These are phyloP conservation scores for Drosophila monieri DNA, from an alignment of 2,888 invertebrate species.

Conservation along the genomic window DNA sequence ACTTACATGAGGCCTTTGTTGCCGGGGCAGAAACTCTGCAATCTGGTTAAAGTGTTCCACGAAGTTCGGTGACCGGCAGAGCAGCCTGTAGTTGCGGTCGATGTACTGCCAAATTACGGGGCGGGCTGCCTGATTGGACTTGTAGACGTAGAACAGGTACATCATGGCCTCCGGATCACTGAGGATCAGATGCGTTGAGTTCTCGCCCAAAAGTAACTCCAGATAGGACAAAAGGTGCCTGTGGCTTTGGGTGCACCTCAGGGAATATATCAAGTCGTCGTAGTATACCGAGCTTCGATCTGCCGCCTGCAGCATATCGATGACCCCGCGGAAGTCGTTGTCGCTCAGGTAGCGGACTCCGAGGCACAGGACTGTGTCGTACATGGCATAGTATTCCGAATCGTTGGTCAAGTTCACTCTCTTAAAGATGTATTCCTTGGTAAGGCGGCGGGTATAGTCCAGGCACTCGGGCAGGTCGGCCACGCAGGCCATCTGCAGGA, in stretches of 20 bases:
- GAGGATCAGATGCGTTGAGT: constrained; percentile 66
- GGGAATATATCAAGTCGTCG: constrained; percentile 78
- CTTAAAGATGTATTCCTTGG: constrained; percentile 71
- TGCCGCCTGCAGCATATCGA: constrained; percentile 53
- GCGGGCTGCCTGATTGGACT: constrained; percentile 70
- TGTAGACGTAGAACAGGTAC: constrained; percentile 74
- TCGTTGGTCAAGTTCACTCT: constrained; percentile 48
- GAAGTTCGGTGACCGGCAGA: constrained; percentile 64
- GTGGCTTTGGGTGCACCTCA: constrained; percentile 76
- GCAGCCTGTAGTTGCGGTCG: constrained; percentile 68
- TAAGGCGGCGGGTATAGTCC: constrained; percentile 63
- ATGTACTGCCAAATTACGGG: constrained; percentile 75
- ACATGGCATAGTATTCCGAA: constrained; percentile 59
- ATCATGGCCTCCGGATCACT: constrained; percentile 71
- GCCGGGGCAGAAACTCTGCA: constrained; percentile 67
- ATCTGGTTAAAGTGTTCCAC: constrained; percentile 73
- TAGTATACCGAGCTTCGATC: constrained; percentile 55
- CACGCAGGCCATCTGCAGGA: constrained; percentile 73
- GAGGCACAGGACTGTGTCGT: constrained; percentile 72
- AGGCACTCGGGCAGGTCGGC: constrained; percentile 77
- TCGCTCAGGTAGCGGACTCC: constrained; percentile 70
- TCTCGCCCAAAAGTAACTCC: constrained; percentile 70
- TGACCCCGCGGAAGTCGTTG: constrained; percentile 68
- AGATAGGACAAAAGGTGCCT: constrained; percentile 72
- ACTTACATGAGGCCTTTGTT: constrained; percentile 61